These are phyloP conservation scores for Sepiola atlantica DNA, from an alignment of 2,888 invertebrate genomes.

Conservation along the genomic window DNA sequence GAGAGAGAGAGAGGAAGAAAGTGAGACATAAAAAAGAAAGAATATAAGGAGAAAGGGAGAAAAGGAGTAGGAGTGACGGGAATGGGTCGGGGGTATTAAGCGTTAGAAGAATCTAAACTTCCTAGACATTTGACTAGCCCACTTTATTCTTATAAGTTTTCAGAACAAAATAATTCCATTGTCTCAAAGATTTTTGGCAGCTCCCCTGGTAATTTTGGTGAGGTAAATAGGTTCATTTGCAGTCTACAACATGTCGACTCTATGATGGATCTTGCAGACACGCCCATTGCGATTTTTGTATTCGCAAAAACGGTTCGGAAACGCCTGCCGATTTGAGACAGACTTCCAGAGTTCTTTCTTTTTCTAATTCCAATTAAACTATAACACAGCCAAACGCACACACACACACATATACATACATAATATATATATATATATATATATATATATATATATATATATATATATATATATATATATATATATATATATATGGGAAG, in stretches of 20 bases:
- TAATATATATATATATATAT: too few species aligned
- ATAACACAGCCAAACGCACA: too few species aligned
- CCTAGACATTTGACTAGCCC: background rate
- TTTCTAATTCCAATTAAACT: background rate
- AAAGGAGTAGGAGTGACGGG: too few species aligned
- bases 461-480: too few species aligned
- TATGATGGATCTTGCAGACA: background rate
- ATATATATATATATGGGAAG: too few species aligned
- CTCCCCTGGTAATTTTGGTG: background rate
- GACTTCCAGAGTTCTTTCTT: background rate
- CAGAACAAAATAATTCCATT: background rate
- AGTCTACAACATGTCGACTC: background rate
- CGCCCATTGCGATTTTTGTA: background rate
- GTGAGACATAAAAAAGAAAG: background rate
- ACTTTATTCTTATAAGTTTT: background rate
- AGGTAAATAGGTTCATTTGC: background rate
- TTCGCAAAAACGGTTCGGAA: background rate
- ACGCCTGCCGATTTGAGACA: background rate
- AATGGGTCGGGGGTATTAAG: background rate
- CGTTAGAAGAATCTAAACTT: background rate
- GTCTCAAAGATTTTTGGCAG: background rate
- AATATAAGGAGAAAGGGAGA: background rate
- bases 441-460: too few species aligned
- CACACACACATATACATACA: too few species aligned
- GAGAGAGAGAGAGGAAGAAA: background rate